Percentiles rank a stretch among this genome's conserved stretches.
These are phyloP conservation scores for Luperina nickerlii DNA, from an alignment of 2,888 invertebrate genomes.

Conservation along the genomic window DNA sequence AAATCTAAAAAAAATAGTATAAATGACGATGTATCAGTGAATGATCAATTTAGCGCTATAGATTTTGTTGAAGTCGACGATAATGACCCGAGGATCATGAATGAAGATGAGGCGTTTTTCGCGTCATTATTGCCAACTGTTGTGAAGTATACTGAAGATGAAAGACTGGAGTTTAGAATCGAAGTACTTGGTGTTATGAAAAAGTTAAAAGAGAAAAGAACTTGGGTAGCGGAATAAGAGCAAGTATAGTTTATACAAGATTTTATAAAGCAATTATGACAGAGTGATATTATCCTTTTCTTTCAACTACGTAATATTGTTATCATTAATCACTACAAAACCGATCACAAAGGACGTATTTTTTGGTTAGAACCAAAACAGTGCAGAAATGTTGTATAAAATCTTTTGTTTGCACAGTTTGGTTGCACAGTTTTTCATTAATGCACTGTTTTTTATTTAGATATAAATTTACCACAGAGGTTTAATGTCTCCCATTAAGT, in stretches of 20 bases:
- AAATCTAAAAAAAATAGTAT: slow-evolving; percentile 45
- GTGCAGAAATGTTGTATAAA: too few relatives aligned
- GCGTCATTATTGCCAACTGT: slow-evolving; percentile 85
- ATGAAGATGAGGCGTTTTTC: slow-evolving; percentile 88
- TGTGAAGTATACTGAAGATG: slow-evolving; percentile 84
- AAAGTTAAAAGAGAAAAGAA: slow-evolving; percentile 80
- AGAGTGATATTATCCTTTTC: not conserved
- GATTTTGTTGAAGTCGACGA: slow-evolving; percentile 79
- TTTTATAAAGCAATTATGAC: not conserved
- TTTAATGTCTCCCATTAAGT: too few relatives aligned
- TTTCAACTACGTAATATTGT: too few relatives aligned
- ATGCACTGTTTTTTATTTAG: too few relatives aligned
- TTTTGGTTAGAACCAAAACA: too few relatives aligned
- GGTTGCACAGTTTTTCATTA: too few relatives aligned
- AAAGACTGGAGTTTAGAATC: slow-evolving; percentile 84
- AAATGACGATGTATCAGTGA: slow-evolving; percentile 31
- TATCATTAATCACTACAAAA: too few relatives aligned
- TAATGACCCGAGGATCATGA: slow-evolving; percentile 84
- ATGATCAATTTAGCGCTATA: slow-evolving; percentile 55
- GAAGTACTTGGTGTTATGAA: slow-evolving; percentile 85
- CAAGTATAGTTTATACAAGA: not conserved
- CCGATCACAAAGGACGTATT: too few relatives aligned
- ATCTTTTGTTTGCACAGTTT: too few relatives aligned
- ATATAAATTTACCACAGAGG: too few relatives aligned
- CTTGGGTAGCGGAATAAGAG: slow-evolving; percentile 66